Evolutionary conservation across 53 echinoderm and acorn worm species (phyloP).

Genomic region (Holothuria leucospilota): DNA sequence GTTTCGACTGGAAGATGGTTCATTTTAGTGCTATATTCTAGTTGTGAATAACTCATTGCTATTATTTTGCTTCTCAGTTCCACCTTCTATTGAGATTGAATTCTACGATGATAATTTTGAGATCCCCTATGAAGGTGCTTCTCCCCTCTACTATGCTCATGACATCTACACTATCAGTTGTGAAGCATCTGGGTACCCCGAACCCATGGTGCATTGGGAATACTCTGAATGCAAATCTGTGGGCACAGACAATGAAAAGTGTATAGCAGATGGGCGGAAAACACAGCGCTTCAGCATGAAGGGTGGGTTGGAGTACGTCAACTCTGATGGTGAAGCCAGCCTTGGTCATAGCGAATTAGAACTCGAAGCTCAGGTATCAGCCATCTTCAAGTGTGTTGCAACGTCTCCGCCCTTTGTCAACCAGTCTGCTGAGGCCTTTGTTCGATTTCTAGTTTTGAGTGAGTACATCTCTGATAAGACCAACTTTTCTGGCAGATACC

Average conservation of each 20-base stretch:
- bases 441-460: conserved; percentile 24
- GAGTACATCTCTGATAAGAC: not conserved
- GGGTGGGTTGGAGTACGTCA: not conserved
- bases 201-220: conserved; percentile 57
- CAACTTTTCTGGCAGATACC: too few species aligned
- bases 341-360: not conserved
- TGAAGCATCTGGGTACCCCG: conserved; percentile 57
- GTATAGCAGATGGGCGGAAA: not conserved
- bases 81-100: conserved; percentile 4
- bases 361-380: not conserved
- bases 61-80: not conserved
- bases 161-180: conserved; percentile 33
- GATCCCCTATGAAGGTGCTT: not conserved
- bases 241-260: conserved; percentile 9
- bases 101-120: not conserved
- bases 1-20: too few species aligned
- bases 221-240: conserved; percentile 49
- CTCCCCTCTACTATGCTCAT: not conserved
- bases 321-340: not conserved
- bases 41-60: too few species aligned
- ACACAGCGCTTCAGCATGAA: not conserved
- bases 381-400: conserved; percentile 35
- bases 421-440: conserved; percentile 1
- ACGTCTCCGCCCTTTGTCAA: not conserved
- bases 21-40: too few species aligned